phyloP scores from a whole-genome alignment of 2,888 invertebrate species.

The Teleiodes luculella region DNA sequence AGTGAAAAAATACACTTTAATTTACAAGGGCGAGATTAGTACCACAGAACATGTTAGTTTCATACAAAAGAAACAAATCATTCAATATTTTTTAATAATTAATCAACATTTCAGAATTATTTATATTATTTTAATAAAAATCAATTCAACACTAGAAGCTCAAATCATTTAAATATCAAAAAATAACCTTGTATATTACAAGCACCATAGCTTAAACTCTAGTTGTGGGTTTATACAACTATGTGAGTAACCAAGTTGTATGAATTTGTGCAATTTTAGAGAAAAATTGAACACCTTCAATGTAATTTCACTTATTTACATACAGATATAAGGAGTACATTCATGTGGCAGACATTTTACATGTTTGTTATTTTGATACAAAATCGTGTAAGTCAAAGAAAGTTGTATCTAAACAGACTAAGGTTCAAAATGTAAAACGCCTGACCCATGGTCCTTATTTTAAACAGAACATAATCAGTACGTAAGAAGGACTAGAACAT shows the following conservation, averaged over 20 bases:
- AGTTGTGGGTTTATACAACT: constrained; percentile 4
- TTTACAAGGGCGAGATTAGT: not conserved
- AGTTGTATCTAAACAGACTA: too few relatives aligned
- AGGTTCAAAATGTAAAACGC: not conserved
- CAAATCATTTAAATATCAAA: constrained; percentile 5
- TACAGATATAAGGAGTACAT: not conserved
- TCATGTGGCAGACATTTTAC: not conserved
- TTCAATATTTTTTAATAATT: constrained; percentile 17
- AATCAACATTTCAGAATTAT: constrained; percentile 13
- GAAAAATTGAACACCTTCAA: not conserved
- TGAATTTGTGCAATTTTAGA: constrained; percentile 11
- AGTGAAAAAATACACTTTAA: too few relatives aligned
- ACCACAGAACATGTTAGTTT: constrained; percentile 17
- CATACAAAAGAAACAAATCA: constrained; percentile 4
- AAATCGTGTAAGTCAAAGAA: too few relatives aligned
- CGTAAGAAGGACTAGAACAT: not conserved
- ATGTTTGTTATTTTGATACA: too few relatives aligned
- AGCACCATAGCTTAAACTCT: constrained; percentile 15
- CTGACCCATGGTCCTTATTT: not conserved
- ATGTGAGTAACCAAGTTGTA: not conserved
- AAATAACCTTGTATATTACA: constrained; percentile 8
- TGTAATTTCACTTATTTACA: not conserved
- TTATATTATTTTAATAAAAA: constrained; percentile 5
- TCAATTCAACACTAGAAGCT: constrained; percentile 10
- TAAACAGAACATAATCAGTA: not conserved